These are phyloP conservation scores for Tribolium freemani DNA, from an alignment of 2,888 invertebrate species.

Conservation along the genomic window DNA sequence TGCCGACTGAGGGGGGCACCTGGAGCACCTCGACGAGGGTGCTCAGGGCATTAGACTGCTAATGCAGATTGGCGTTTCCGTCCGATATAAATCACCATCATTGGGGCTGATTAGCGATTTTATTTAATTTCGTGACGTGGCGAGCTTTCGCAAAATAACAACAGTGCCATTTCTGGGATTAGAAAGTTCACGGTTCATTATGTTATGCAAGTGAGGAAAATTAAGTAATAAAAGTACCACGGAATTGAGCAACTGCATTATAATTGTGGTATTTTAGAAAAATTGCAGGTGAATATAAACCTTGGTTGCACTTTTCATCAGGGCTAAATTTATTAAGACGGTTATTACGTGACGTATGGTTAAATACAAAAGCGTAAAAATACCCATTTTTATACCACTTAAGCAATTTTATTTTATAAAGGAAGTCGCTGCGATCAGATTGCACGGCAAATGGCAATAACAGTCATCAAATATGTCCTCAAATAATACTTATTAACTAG, in stretches of 20 bases:
- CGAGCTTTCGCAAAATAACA: background rate
- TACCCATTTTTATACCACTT: conserved; percentile 29
- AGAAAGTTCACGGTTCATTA: conserved; percentile 9
- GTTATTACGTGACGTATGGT: conserved; percentile 14
- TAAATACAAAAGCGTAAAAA: conserved; percentile 35
- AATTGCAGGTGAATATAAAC: conserved; percentile 2
- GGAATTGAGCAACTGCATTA: conserved; percentile 10
- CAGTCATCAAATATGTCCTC: conserved; percentile 36
- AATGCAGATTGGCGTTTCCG: conserved; percentile 40
- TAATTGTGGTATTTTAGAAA: conserved; percentile 32
- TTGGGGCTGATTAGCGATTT: background rate
- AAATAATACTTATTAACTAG: background rate
- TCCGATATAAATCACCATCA: conserved; percentile 24
- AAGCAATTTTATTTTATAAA: conserved; percentile 31
- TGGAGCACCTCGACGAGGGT: conserved; percentile 18
- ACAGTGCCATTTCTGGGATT: background rate
- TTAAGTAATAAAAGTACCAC: conserved; percentile 23
- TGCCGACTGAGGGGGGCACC: conserved; percentile 1
- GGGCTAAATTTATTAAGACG: conserved; percentile 22
- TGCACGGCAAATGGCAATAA: conserved; percentile 33
- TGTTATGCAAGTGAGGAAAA: conserved; percentile 13
- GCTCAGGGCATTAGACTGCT: conserved; percentile 31
- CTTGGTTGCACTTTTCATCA: conserved; percentile 31
- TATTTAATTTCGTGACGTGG: background rate
- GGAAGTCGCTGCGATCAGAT: conserved; percentile 36